Evolutionary conservation across 2,888 invertebrate species (phyloP).

Genomic region (Amblyjoppa proteus): DNA sequence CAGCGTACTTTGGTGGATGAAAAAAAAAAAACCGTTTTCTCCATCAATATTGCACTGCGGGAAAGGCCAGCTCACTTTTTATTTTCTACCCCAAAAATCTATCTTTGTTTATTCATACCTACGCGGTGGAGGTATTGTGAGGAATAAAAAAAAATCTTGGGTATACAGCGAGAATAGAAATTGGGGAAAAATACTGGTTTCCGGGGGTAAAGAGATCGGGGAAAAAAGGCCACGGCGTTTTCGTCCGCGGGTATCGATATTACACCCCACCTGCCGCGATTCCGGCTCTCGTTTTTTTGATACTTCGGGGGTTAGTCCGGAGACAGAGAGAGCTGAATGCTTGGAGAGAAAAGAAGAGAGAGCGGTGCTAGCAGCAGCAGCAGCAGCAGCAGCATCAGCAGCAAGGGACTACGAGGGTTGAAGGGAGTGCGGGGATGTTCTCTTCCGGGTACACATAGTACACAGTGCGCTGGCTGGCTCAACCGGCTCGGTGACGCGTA

Average conservation of each 20-base stretch:
- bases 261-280: constrained; percentile 80
- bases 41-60: constrained; percentile 25
- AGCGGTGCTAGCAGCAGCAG: too few species aligned
- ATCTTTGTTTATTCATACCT: constrained; percentile 70
- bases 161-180: constrained; percentile 63
- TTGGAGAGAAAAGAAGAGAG: constrained; percentile 63
- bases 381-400: constrained; percentile 1
- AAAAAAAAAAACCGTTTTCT: constrained; percentile 52
- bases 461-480: constrained; percentile 72
- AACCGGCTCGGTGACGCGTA: constrained; percentile 83
- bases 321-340: constrained; percentile 64
- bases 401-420: constrained; percentile 66
- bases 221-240: constrained; percentile 44
- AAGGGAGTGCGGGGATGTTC: constrained; percentile 70
- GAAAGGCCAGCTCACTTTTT: constrained; percentile 36
- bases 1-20: constrained; percentile 26
- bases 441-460: constrained; percentile 60
- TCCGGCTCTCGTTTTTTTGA: constrained; percentile 74
- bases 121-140: constrained; percentile 2
- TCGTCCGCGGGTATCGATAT: constrained; percentile 77
- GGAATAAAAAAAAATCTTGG: constrained; percentile 53
- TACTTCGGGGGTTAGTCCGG: constrained; percentile 70
- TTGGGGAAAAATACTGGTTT: constrained; percentile 55
- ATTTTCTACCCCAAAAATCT: constrained; percentile 51
- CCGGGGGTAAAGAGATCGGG: constrained; percentile 14